These are phyloP conservation scores for Miichthys miiuy DNA, from an alignment of 2,797 vertebrate genomes.

Conservation along the genomic window DNA sequence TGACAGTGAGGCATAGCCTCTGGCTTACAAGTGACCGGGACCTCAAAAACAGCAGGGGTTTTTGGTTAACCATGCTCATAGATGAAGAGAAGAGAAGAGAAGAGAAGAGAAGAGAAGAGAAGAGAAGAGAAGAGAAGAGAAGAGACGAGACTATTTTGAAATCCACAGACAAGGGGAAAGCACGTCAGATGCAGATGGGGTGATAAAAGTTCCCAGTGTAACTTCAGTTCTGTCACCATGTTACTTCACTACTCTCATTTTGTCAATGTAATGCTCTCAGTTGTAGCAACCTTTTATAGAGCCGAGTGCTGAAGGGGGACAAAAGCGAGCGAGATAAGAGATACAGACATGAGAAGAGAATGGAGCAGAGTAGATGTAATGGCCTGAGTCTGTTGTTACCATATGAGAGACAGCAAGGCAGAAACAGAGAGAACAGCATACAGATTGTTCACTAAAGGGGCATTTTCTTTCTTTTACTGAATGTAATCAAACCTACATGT, in stretches of 20 bases:
- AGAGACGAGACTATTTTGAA: constrained; percentile 18
- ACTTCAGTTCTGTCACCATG: constrained; percentile 25
- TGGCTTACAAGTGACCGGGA: constrained; percentile 52
- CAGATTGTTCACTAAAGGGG: constrained; percentile 17
- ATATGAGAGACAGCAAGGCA: constrained; percentile 32
- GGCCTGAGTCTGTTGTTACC: constrained; percentile 24
- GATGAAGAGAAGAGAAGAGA: background rate
- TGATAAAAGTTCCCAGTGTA: constrained; percentile 51
- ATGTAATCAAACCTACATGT: constrained; percentile 22
- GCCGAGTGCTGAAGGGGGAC: constrained; percentile 24
- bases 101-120: constrained; percentile 14
- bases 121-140: constrained; percentile 1
- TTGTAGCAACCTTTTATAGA: constrained; percentile 58
- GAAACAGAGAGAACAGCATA: constrained; percentile 8
- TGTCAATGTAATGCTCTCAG: constrained; percentile 49
- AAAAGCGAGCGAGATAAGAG: constrained; percentile 41
- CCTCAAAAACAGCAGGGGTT: constrained; percentile 29
- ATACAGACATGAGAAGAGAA: constrained; percentile 33
- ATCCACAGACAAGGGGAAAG: constrained; percentile 13
- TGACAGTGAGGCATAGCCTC: constrained; percentile 42
- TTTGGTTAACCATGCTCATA: background rate
- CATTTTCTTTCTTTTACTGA: constrained; percentile 12
- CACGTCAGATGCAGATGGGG: constrained; percentile 37
- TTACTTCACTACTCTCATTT: constrained; percentile 46
- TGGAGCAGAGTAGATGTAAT: constrained; percentile 44